Evolutionary conservation across 2,797 vertebrate genomes (phyloP), one percentile per base, ranked within the genome.

Genomic region (Manis pentadactyla): DNA sequence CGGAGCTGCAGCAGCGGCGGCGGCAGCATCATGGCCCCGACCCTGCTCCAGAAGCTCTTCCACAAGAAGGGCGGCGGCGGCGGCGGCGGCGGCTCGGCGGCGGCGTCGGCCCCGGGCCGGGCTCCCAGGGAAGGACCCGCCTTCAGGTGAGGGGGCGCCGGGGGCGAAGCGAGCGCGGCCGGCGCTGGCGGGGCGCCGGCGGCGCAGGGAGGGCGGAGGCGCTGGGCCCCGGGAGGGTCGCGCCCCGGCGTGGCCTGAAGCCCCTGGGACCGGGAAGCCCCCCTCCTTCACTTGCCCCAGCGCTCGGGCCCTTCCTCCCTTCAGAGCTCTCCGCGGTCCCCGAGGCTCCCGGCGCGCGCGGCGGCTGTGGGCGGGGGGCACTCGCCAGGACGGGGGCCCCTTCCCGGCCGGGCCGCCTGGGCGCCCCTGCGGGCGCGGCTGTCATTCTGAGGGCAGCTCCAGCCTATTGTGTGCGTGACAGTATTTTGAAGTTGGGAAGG

Each of bases 11-110:
- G 93, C 95, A 12, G 96, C 90, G 77, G 95, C 96, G 75, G 95
- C 89, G 68, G 92, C 95, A 55, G 90, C 97, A 96, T 87, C 94
- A 98, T 98, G 98, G 98, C 98, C 97, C 98, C 98, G 55, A 99
- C 99, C n/a, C 98, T 99, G 96, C 98, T 99, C 68, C 99, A 99
- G 97, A 99, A 98, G 98, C 99, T 99, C 34, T 99, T 99, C 97
- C 98, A 98, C 98, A 99, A 99, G 98, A 99, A 98, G 97, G 98
- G 97, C 94, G 90, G 87, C 88, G 79, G 98, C 88, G 79, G 98
- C 73, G 37, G 96, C 7, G 49, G 71, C 93, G 84, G 94, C 89
- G 1, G 89, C 90, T 19, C 96, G 2, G 92, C 96, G 63, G 8
- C 90, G 59, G 95, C 95, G 64, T 68, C 88, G 1, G 89, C 96